phyloP scores from a whole-genome alignment of 2,797 vertebrate species.

The Leptodactylus fallax region DNA sequence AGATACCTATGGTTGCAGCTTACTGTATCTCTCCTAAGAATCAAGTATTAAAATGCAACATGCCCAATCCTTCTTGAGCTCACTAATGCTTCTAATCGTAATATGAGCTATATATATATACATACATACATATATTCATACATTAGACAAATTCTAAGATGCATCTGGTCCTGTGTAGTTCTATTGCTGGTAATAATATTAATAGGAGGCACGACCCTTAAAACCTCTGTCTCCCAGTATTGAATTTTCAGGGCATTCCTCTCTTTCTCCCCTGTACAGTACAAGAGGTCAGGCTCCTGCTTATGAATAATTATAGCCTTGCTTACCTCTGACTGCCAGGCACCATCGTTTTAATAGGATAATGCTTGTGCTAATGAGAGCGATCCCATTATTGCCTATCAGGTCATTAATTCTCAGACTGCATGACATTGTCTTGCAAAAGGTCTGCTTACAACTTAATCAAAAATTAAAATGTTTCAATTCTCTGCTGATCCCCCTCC shows the following conservation, averaged over 20 bases:
- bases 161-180: not conserved
- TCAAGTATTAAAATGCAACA: too few relatives aligned
- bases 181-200: constrained; percentile 33
- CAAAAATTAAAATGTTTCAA: constrained; percentile 44
- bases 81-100: too few relatives aligned
- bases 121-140: not conserved
- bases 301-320: constrained; percentile 41
- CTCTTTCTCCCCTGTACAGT: constrained; percentile 14
- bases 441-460: constrained; percentile 49
- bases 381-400: constrained; percentile 45
- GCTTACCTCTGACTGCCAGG: constrained; percentile 50
- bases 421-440: constrained; percentile 53
- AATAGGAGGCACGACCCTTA: constrained; percentile 3
- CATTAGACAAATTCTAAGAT: not conserved
- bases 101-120: too few relatives aligned
- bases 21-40: too few relatives aligned
- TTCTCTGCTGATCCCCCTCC: not conserved
- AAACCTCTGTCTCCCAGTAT: constrained; percentile 11
- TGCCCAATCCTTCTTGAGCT: too few relatives aligned
- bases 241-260: constrained; percentile 39
- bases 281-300: constrained; percentile 43
- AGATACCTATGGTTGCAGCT: too few relatives aligned
- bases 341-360: constrained; percentile 50
- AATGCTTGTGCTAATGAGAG: constrained; percentile 58
- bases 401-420: constrained; percentile 53